Evolutionary conservation across 92 coral and sea anemone genomes (phyloP).

Genomic region (Meandrina meandrites): DNA sequence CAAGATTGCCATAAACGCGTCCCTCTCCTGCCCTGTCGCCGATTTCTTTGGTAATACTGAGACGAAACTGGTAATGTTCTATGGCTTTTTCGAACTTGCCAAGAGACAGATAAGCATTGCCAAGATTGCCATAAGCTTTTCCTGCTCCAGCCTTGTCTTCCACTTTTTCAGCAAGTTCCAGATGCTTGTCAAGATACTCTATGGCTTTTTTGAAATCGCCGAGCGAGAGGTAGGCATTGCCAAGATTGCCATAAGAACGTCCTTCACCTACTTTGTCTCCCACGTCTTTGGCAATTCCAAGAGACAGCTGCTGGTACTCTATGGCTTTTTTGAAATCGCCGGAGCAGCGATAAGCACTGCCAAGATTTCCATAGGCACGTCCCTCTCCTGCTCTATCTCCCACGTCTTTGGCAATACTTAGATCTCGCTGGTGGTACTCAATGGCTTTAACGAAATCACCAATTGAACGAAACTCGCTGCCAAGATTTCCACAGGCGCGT

Average conservation of each 20-base stretch:
- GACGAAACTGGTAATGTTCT: too few species aligned
- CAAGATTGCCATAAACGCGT: too few species aligned
- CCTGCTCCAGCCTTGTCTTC: background rate
- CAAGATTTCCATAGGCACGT: background rate
- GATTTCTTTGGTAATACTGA: too few species aligned
- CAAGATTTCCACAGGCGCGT: background rate
- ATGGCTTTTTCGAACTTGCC: background rate
- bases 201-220: background rate
- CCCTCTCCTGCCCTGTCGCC: too few species aligned
- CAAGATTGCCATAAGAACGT: background rate
- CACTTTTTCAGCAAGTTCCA: background rate
- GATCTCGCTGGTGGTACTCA: background rate
- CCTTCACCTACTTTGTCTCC: background rate
- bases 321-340: background rate
- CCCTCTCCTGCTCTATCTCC: background rate
- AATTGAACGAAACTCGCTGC: background rate
- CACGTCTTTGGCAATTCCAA: background rate
- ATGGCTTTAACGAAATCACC: background rate
- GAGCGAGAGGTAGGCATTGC: background rate
- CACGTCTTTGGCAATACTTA: background rate
- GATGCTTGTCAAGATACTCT: background rate
- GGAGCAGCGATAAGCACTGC: background rate
- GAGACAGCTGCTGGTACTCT: background rate
- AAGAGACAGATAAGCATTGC: background rate
- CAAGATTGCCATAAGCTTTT: background rate